Percentiles rank a stretch among this genome's conserved stretches.
phyloP scores from a whole-genome alignment of 2,113 vertebrate genomes.

The Butastur rufipennis region DNA sequence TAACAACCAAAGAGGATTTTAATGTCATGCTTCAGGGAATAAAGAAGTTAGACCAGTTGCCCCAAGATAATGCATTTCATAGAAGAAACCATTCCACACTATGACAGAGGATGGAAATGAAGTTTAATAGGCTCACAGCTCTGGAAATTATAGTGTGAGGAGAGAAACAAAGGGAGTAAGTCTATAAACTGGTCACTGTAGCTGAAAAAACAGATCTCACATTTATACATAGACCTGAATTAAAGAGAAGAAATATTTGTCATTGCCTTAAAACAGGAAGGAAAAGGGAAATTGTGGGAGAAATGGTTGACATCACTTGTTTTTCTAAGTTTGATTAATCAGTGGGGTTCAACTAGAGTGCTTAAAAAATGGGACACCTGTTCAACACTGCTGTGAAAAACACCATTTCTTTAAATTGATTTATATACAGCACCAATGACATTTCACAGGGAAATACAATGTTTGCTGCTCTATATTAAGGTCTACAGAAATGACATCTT shows the following conservation, averaged over 20 bases:
- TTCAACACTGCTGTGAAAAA: background rate
- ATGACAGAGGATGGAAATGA: background rate
- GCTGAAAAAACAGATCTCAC: background rate
- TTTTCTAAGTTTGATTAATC: background rate
- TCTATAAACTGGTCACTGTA: background rate
- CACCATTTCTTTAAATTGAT: background rate
- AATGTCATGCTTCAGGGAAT: background rate
- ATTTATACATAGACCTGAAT: background rate
- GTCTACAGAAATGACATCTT: background rate
- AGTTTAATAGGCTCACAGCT: background rate
- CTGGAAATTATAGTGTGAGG: background rate
- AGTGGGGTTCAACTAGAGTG: background rate
- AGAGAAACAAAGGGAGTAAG: background rate
- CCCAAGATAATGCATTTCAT: background rate
- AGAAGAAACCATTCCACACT: background rate
- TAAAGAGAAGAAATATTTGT: background rate
- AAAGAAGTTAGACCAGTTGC: background rate
- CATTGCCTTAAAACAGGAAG: background rate
- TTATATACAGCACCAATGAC: background rate
- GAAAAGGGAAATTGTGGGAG: background rate
- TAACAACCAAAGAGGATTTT: background rate
- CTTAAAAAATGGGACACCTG: background rate
- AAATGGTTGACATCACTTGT: background rate
- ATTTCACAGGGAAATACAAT: background rate
- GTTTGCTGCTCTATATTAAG: background rate